Conservation (phyloP, 2,888 invertebrate species). For the Diploptera punctata region DNA sequence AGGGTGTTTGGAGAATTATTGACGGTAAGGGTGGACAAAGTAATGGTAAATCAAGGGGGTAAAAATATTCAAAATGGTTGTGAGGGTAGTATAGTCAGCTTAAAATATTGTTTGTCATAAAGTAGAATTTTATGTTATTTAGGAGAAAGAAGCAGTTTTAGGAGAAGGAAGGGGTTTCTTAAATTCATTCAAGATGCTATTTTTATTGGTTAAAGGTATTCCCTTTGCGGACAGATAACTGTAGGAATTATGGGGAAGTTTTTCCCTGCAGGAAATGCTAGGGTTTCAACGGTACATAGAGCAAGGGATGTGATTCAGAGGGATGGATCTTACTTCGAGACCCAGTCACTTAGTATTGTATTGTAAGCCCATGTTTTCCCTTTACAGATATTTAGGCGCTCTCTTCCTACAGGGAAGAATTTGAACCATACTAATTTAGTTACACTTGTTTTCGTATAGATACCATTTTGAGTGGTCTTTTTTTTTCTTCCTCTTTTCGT, state of each 20-base stretch:
- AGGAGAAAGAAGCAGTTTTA: neutral
- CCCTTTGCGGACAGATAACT: neutral
- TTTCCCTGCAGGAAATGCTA: neutral
- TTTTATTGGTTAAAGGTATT: neutral
- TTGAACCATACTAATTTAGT: too few relatives aligned
- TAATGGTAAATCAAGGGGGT: conserved; percentile 12
- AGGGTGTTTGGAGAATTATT: conserved; percentile 15
- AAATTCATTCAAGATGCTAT: conserved; percentile 1
- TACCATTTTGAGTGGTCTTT: too few relatives aligned
- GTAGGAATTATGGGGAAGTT: neutral
- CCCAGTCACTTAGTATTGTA: too few relatives aligned
- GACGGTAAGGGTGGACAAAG: conserved; percentile 19
- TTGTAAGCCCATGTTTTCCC: too few relatives aligned
- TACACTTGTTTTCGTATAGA: too few relatives aligned
- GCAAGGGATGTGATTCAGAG: too few relatives aligned
- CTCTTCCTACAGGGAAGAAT: too few relatives aligned
- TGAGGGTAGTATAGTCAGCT: neutral
- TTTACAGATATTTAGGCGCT: too few relatives aligned
- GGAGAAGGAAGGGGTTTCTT: neutral
- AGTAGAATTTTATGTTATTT: neutral
- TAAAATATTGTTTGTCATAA: neutral
- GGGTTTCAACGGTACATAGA: too few relatives aligned
- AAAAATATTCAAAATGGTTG: neutral
- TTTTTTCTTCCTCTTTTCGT: too few relatives aligned
- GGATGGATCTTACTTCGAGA: too few relatives aligned